These are phyloP conservation scores for Macroglossus sobrinus DNA, from an alignment of 2,113 vertebrate species.

Conservation along the genomic window DNA sequence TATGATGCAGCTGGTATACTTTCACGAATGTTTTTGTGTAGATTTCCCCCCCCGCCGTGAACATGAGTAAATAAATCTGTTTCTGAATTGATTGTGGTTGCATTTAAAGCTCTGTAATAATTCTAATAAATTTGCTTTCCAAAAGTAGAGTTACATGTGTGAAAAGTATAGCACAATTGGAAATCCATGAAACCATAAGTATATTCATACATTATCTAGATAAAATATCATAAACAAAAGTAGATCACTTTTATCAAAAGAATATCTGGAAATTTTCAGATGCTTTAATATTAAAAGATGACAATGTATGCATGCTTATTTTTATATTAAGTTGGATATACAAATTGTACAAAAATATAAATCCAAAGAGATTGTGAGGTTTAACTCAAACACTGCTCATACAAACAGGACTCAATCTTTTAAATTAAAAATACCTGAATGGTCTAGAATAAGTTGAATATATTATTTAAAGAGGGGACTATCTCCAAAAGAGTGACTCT, in stretches of 20 bases:
- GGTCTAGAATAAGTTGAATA: neutral
- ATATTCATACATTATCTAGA: conserved; percentile 14
- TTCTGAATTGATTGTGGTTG: conserved; percentile 73
- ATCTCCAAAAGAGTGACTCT: conserved; percentile 17
- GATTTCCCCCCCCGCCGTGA: conserved; percentile 67
- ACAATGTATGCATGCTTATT: conserved; percentile 56
- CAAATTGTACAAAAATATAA: conserved; percentile 41
- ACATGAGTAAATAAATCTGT: conserved; percentile 80
- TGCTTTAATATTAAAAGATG: conserved; percentile 49
- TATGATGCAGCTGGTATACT: conserved; percentile 67
- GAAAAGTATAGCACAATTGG: conserved; percentile 35
- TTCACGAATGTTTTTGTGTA: conserved; percentile 71
- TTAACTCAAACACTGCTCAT: neutral
- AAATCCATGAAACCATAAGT: conserved; percentile 47
- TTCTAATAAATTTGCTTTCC: conserved; percentile 42
- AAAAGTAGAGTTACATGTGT: neutral
- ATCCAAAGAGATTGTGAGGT: conserved; percentile 25
- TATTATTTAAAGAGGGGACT: conserved; percentile 27
- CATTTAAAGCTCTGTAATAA: conserved; percentile 76
- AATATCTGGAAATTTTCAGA: conserved; percentile 51
- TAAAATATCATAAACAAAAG: conserved; percentile 69
- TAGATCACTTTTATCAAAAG: conserved; percentile 45
- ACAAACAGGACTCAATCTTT: neutral
- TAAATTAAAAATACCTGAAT: neutral
- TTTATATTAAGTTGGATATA: conserved; percentile 39